These are phyloP conservation scores for Ornithorhynchus anatinus DNA, from an alignment of 2,113 vertebrate species.

Conservation along the genomic window DNA sequence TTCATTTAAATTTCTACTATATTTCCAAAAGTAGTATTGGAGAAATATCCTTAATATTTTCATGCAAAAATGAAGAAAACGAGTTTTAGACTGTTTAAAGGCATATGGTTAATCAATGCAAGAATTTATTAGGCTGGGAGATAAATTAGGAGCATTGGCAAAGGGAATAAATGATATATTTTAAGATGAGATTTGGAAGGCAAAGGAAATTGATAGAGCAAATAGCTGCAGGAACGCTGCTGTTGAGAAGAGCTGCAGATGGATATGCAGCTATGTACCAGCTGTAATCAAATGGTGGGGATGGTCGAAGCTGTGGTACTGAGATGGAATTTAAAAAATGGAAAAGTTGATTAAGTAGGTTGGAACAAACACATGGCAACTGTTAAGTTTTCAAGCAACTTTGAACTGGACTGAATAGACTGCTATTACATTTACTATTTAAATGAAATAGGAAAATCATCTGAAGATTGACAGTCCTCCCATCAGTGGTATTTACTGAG, in stretches of 20 bases:
- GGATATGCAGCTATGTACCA: neutral
- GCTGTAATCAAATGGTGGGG: conserved; percentile 10
- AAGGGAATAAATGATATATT: neutral
- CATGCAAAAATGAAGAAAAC: neutral
- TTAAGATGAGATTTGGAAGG: conserved; percentile 1
- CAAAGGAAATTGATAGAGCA: neutral
- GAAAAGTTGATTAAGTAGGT: neutral
- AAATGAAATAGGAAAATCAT: too few relatives aligned
- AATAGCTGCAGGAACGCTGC: neutral
- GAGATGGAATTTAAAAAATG: neutral
- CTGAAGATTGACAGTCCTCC: too few relatives aligned
- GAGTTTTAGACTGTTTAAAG: neutral
- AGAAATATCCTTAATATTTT: neutral
- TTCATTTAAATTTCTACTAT: neutral
- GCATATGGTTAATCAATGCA: neutral
- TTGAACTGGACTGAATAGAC: neutral
- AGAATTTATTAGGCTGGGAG: neutral
- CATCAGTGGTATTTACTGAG: too few relatives aligned
- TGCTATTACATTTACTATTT: too few relatives aligned
- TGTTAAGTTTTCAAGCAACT: neutral
- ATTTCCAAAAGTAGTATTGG: neutral
- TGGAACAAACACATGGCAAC: neutral
- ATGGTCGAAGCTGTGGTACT: neutral
- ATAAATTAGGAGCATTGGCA: conserved; percentile 1
- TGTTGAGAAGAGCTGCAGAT: conserved; percentile 6